phyloP scores from a whole-genome alignment of 2,797 vertebrate genomes.

The Amphiprion clarkii region DNA sequence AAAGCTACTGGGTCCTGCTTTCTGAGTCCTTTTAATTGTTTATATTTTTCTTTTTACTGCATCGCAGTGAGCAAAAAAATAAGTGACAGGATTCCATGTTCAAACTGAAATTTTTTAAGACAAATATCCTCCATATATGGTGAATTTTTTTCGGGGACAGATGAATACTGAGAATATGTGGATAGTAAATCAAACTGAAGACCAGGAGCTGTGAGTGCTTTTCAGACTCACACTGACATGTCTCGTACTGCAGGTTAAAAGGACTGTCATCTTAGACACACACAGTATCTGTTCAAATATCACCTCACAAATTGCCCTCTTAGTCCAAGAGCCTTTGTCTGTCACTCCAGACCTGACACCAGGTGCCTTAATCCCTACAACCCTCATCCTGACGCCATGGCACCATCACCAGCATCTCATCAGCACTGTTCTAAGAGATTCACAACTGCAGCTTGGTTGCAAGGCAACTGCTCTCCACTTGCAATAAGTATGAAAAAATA shows the following conservation, averaged over 20 bases:
- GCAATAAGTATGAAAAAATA: constrained; percentile 1
- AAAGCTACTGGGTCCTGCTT: background rate
- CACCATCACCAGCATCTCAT: constrained; percentile 58
- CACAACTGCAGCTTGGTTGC: constrained; percentile 32
- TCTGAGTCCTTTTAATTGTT: background rate
- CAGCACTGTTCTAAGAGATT: constrained; percentile 48
- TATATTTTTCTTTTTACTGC: background rate
- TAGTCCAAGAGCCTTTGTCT: constrained; percentile 49
- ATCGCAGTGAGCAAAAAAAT: too few species aligned
- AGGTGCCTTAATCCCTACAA: constrained; percentile 63
- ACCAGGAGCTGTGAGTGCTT: background rate
- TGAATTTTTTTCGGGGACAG: background rate
- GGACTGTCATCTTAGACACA: constrained; percentile 1
- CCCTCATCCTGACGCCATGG: constrained; percentile 19
- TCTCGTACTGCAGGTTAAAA: background rate
- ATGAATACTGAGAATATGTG: background rate
- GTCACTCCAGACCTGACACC: constrained; percentile 65
- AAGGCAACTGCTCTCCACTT: background rate
- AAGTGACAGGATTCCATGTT: background rate
- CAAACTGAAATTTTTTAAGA: background rate
- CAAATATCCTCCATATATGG: background rate
- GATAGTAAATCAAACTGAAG: background rate
- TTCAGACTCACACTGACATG: background rate
- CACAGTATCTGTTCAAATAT: constrained; percentile 29
- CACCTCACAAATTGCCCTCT: constrained; percentile 48